Percentiles rank a stretch among this genome's conserved stretches.
Evolutionary conservation across 2,888 invertebrate species (phyloP).

Genomic region (Cosmia pyralina): DNA sequence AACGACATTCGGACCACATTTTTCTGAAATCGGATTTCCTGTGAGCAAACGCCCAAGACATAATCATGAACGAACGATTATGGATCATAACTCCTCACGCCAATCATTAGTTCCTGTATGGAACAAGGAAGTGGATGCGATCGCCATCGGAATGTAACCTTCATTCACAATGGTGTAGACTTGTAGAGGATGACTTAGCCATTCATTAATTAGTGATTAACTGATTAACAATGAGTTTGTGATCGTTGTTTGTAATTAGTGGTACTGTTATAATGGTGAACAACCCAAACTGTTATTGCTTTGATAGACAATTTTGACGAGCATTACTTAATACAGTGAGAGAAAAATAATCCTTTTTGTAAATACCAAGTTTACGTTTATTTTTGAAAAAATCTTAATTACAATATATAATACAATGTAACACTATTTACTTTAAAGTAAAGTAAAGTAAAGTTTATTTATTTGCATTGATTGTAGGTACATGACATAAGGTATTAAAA

Average conservation of each 20-base stretch:
- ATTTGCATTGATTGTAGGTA: too few relatives aligned
- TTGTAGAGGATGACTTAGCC: conserved; percentile 25
- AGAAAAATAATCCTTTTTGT: too few relatives aligned
- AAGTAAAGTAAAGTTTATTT: too few relatives aligned
- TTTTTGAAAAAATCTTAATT: too few relatives aligned
- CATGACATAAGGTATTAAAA: too few relatives aligned
- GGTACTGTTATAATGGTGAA: conserved; percentile 32
- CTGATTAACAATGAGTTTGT: conserved; percentile 46
- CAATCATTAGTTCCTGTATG: conserved; percentile 55
- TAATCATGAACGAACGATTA: conserved; percentile 25
- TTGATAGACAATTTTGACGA: too few relatives aligned
- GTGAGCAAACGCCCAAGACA: neutral
- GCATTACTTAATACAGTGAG: too few relatives aligned
- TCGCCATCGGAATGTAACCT: conserved; percentile 47
- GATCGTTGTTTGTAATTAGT: conserved; percentile 33
- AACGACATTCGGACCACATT: neutral
- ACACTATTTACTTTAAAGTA: too few relatives aligned
- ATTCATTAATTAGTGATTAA: conserved; percentile 51
- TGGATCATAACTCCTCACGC: conserved; percentile 21
- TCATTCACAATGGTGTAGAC: conserved; percentile 41
- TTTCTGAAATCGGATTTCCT: neutral
- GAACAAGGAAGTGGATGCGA: conserved; percentile 57
- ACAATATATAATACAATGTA: too few relatives aligned
- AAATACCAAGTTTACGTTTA: too few relatives aligned
- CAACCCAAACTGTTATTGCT: too few relatives aligned